These are phyloP conservation scores for Marmota flaviventris DNA, from an alignment of 2,113 vertebrate species.

Conservation along the genomic window DNA sequence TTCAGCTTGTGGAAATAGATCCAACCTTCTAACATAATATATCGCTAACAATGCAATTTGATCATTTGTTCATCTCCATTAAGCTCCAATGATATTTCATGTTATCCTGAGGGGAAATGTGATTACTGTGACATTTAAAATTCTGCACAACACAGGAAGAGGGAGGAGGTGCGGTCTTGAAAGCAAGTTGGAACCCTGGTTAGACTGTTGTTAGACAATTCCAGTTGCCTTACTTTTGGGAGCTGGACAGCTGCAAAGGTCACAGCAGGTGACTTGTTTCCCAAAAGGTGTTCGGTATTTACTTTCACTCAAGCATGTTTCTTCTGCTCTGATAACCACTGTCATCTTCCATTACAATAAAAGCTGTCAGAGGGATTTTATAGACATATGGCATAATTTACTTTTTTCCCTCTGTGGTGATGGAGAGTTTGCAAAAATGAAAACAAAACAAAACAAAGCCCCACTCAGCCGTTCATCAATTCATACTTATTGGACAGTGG, in stretches of 20 bases:
- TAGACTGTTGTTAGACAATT: background rate
- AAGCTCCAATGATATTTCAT: slow-evolving; percentile 67
- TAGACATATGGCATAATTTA: slow-evolving; percentile 73
- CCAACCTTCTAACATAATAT: background rate
- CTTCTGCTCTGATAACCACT: slow-evolving; percentile 81
- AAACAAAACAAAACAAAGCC: slow-evolving; percentile 74
- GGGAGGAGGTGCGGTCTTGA: background rate
- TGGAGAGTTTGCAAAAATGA: slow-evolving; percentile 64
- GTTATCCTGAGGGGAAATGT: slow-evolving; percentile 54
- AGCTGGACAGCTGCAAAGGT: slow-evolving; percentile 40
- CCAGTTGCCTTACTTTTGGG: background rate
- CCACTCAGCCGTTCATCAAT: slow-evolving; percentile 26
- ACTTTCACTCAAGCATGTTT: slow-evolving; percentile 60
- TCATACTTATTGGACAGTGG: background rate
- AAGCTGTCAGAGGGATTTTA: slow-evolving; percentile 70
- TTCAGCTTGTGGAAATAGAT: slow-evolving; percentile 32
- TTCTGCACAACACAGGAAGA: background rate
- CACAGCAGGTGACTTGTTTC: slow-evolving; percentile 66
- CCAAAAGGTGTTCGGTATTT: slow-evolving; percentile 72
- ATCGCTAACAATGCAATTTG: slow-evolving; percentile 58
- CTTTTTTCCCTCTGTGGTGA: slow-evolving; percentile 51
- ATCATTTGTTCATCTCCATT: slow-evolving; percentile 75
- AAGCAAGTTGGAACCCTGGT: background rate
- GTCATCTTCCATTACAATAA: slow-evolving; percentile 71
- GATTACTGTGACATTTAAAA: slow-evolving; percentile 69